Evolutionary conservation across 2,113 vertebrate genomes (phyloP), one percentile per base, ranked within the genome.

Genomic region (Typhlomys cinereus): DNA sequence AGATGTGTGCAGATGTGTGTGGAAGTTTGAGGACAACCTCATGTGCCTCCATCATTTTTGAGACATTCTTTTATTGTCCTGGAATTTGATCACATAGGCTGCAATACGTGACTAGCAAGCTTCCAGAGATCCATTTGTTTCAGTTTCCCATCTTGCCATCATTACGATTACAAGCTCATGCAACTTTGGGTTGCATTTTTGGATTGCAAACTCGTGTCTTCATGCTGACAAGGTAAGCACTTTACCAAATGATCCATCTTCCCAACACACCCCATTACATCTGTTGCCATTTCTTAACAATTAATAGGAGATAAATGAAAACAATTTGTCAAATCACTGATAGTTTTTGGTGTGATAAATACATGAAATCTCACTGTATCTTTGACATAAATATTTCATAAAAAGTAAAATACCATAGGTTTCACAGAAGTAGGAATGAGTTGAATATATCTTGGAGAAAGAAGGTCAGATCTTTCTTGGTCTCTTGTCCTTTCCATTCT

Each of bases 401-500:
- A 76, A 88, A 41, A 84, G n/a, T n/a, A n/a, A 59, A 75, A 6
- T 62, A 11, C 76, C 31, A 70, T 31, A 59, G 34, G 29, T 48
- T 29, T 29, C 36, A 80, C 4, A 70, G 41, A 93, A 59, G 27
- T 79, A 87, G 69, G 54, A 86, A 67, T 29, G 76, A 89, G 62
- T 25, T 87, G 36, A 74, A 44, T 69, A 67, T 69, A 67, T 52
- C 87, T 44, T 59, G 18, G 34, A 66, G 54, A 93, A 73, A 94
- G 50, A 89, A 61, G 9, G 21, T 67, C 34, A 66, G 5, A 66
- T 61, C 59, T 15, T 79, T 84, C 79, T 85, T 57, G 8, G 39
- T 74, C 41, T 91, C 50, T 61, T 74, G 48, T 83, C 17, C 14
- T 79, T 95, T 95, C 69, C 25, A 79, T 41, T 86, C 44, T 80